Conservation (phyloP, 2,888 invertebrate species). For the Hypsopygia costalis region DNA sequence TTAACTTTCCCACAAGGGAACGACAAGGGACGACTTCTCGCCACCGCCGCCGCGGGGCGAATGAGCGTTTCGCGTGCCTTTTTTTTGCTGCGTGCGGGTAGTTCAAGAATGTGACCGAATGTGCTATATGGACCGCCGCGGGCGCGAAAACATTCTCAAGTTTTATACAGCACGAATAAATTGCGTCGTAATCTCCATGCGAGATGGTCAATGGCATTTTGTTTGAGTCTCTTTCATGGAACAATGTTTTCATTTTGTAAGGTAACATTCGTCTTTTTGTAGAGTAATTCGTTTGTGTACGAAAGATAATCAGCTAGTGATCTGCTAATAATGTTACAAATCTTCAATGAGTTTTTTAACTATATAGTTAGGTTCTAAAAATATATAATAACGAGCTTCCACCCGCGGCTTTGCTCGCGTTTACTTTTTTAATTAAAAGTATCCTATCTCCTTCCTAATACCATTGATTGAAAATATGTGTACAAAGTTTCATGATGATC, state of each 20-base stretch:
- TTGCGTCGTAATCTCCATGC: conserved; percentile 34
- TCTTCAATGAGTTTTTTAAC: too few species aligned
- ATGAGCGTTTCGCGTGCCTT: conserved; percentile 31
- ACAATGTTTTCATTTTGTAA: conserved; percentile 1
- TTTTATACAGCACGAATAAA: conserved; percentile 41
- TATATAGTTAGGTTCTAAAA: too few species aligned
- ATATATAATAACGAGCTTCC: too few species aligned
- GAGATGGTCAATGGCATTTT: conserved; percentile 14
- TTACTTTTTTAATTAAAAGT: too few species aligned
- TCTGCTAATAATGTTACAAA: too few species aligned
- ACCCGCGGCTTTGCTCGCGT: too few species aligned
- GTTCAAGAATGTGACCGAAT: conserved; percentile 63
- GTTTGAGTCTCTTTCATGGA: background rate
- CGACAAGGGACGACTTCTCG: conserved; percentile 56
- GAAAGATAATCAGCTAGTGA: too few species aligned
- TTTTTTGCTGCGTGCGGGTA: conserved; percentile 52
- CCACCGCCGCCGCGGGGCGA: conserved; percentile 46
- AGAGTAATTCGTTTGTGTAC: too few species aligned
- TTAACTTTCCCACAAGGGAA: conserved; percentile 46
- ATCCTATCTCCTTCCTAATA: too few species aligned
- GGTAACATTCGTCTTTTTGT: background rate
- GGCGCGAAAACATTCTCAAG: conserved; percentile 42
- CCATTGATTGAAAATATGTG: too few species aligned
- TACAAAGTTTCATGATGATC: too few species aligned
- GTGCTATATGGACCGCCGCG: conserved; percentile 62